Conservation (phyloP, 2,797 vertebrate species). For the Dryobates pubescens region DNA sequence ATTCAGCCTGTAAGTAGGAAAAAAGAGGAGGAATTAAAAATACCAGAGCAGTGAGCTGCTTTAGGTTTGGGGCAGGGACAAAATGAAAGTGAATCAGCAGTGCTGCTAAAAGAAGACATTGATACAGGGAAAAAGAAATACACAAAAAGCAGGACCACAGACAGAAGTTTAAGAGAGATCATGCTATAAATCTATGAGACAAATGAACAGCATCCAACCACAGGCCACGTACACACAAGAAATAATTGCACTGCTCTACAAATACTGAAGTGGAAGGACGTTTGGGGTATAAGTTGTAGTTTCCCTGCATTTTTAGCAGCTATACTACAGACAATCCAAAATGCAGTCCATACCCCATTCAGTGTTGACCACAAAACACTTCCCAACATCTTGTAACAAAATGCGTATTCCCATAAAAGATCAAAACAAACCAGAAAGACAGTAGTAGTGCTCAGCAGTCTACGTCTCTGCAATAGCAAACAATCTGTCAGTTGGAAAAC, state of each 20-base stretch:
- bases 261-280: background rate
- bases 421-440: background rate
- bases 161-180: background rate
- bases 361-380: background rate
- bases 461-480: background rate
- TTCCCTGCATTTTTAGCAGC: background rate
- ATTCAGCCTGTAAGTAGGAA: background rate
- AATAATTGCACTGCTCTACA: background rate
- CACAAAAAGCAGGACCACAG: background rate
- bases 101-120: background rate
- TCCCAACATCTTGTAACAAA: background rate
- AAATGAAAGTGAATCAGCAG: background rate
- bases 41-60: background rate
- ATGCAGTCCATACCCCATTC: background rate
- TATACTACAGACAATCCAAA: background rate
- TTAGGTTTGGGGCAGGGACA: background rate
- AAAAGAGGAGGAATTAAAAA: conserved; percentile 9
- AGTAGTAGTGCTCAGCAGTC: background rate
- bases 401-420: background rate
- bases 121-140: background rate
- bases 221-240: background rate
- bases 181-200: background rate
- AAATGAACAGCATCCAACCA: background rate
- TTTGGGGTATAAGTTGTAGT: background rate
- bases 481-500: background rate